Percentiles rank a stretch among this genome's conserved stretches.
Evolutionary conservation across 2,888 invertebrate genomes (phyloP).

Genomic region (Cheilosia pagana): DNA sequence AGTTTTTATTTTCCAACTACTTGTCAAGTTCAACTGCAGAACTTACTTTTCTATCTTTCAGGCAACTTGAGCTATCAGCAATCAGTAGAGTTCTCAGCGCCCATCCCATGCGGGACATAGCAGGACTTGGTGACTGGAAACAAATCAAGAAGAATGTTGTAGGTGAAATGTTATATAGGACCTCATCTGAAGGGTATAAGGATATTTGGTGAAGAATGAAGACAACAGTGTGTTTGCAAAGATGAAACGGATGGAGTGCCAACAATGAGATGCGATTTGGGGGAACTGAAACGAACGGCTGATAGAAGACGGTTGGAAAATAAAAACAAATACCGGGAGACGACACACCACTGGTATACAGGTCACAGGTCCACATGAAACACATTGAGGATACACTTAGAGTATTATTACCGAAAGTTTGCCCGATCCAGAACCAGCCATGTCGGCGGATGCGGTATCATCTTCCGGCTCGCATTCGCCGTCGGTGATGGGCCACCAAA

Average conservation of each 20-base stretch:
- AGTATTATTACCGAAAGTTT: slow-evolving; percentile 29
- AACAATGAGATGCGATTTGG: background rate
- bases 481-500: slow-evolving; percentile 40
- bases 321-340: background rate
- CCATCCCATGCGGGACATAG: slow-evolving; percentile 88
- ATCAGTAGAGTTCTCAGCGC: slow-evolving; percentile 88
- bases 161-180: background rate
- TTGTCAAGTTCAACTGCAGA: slow-evolving; percentile 18
- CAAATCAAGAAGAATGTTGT: slow-evolving; percentile 13
- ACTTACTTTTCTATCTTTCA: slow-evolving; percentile 86
- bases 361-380: background rate
- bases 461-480: slow-evolving; percentile 16
- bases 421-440: slow-evolving; percentile 22
- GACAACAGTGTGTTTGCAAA: slow-evolving; percentile 44
- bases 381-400: slow-evolving; percentile 2
- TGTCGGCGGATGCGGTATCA: slow-evolving; percentile 6
- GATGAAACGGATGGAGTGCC: background rate
- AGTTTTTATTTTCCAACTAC: slow-evolving; percentile 25
- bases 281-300: background rate
- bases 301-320: background rate
- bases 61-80: slow-evolving; percentile 86
- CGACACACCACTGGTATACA: background rate
- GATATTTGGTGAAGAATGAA: background rate
- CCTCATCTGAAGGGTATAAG: background rate
- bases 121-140: slow-evolving; percentile 86